Conservation (phyloP, 2,888 invertebrate genomes). For the Rhagonycha fulva region DNA sequence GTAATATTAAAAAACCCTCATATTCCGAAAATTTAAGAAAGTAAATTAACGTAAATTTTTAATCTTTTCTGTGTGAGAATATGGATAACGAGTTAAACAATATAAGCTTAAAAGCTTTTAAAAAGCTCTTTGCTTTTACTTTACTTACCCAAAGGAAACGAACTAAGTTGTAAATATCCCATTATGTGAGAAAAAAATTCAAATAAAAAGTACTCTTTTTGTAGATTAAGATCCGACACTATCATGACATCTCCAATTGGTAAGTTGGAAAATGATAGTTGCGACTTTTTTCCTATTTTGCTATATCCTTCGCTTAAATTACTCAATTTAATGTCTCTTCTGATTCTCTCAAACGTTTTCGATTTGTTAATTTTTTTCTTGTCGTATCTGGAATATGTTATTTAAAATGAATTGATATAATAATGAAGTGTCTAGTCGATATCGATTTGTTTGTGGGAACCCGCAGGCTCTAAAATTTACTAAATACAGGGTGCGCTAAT, state of each 20-base stretch:
- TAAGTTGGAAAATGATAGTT: slow-evolving; percentile 47
- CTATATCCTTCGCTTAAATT: slow-evolving; percentile 13
- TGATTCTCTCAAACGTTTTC: background rate
- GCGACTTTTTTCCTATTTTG: slow-evolving; percentile 32
- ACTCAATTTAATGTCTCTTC: slow-evolving; percentile 12
- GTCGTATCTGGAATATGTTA: slow-evolving; percentile 9
- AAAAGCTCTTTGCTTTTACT: background rate
- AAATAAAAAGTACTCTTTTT: slow-evolving; percentile 66
- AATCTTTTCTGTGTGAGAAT: background rate
- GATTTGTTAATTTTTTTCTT: slow-evolving; percentile 6
- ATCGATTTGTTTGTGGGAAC: background rate
- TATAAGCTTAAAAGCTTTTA: background rate
- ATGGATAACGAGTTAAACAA: background rate
- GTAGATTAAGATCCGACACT: slow-evolving; percentile 60
- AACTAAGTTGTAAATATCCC: slow-evolving; percentile 65
- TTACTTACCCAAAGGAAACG: slow-evolving; percentile 66
- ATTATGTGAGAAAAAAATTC: slow-evolving; percentile 66
- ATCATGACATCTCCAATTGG: slow-evolving; percentile 51
- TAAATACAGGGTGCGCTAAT: background rate
- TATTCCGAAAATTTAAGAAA: background rate
- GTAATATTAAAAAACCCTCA: background rate
- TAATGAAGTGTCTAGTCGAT: background rate
- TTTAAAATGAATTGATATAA: background rate
- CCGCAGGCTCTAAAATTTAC: background rate
- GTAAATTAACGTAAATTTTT: background rate